phyloP scores from a whole-genome alignment of 2,888 invertebrate species.

The Diaphora mendica region DNA sequence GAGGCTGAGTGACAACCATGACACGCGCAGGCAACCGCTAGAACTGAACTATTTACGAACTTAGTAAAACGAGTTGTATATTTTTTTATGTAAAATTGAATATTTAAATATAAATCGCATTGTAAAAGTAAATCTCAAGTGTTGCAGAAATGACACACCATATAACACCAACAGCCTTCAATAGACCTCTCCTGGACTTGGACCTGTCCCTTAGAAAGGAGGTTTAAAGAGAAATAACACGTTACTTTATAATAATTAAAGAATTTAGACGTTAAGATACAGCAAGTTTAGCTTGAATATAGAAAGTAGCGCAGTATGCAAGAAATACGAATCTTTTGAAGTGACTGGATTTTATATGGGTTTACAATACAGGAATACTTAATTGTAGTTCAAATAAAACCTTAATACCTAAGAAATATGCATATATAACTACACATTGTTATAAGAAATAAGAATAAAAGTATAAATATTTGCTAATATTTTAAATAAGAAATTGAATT shows the following conservation, averaged over 20 bases:
- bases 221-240: neutral
- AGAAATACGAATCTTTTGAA: neutral
- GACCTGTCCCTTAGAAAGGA: no score
- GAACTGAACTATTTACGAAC: constrained; percentile 27
- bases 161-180: no score
- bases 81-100: neutral
- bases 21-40: constrained; percentile 28
- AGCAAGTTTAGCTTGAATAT: no score
- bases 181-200: no score
- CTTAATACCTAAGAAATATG: neutral
- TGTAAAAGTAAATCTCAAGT: neutral
- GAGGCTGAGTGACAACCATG: constrained; percentile 43
- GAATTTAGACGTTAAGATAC: no score
- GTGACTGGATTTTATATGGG: neutral
- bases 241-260: no score
- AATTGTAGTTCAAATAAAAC: neutral
- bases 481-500: neutral
- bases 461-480: neutral
- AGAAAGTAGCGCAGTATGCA: neutral
- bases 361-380: neutral
- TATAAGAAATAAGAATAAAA: neutral
- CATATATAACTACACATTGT: no score
- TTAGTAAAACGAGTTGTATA: constrained; percentile 15
- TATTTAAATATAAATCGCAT: neutral
- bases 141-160: neutral